These are phyloP conservation scores for Amphilophus citrinellus DNA, from an alignment of 2,113 vertebrate genomes.

Conservation along the genomic window DNA sequence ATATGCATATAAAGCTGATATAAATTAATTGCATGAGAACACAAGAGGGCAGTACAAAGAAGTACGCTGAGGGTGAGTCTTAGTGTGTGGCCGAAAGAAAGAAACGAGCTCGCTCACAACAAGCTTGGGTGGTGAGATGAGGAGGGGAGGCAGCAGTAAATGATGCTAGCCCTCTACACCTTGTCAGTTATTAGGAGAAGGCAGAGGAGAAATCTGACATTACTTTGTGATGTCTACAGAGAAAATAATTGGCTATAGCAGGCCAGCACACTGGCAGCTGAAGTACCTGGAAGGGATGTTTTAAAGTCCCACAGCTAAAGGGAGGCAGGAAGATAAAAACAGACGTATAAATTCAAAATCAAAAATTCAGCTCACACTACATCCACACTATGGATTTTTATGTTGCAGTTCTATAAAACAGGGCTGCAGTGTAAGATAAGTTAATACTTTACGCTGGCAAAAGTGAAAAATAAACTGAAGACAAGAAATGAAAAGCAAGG, in stretches of 20 bases:
- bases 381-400: not conserved
- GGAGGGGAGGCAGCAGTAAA: constrained; percentile 72
- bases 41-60: constrained; percentile 62
- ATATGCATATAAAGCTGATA: constrained; percentile 30
- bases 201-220: constrained; percentile 77
- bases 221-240: constrained; percentile 73
- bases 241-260: constrained; percentile 73
- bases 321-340: constrained; percentile 2
- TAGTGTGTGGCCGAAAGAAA: constrained; percentile 52
- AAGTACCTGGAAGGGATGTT: constrained; percentile 59
- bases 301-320: constrained; percentile 50
- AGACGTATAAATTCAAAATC: constrained; percentile 1
- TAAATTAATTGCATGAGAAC: constrained; percentile 48
- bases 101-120: constrained; percentile 62
- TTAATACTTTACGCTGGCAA: not conserved
- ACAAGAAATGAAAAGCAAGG: not conserved
- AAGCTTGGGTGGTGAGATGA: constrained; percentile 60
- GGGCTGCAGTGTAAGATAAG: not conserved
- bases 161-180: constrained; percentile 75
- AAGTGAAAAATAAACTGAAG: not conserved
- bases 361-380: constrained; percentile 4
- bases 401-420: not conserved
- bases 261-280: constrained; percentile 53
- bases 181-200: constrained; percentile 79
- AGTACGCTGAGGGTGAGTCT: constrained; percentile 35